These are phyloP conservation scores for Notarius lentiginosus DNA, from an alignment of 2,113 vertebrate genomes.

Conservation along the genomic window DNA sequence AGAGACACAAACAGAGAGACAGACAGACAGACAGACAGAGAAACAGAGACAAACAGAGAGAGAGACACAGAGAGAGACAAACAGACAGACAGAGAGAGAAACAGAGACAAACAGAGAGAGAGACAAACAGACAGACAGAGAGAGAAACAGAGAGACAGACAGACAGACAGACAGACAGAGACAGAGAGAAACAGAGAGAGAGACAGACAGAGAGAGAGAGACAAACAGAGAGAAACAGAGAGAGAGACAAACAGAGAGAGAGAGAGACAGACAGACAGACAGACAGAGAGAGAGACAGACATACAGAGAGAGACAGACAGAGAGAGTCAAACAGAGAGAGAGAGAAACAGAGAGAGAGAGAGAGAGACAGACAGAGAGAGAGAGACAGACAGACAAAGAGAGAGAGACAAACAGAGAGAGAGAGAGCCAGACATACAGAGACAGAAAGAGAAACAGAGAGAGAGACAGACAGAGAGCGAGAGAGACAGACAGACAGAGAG, in stretches of 20 bases:
- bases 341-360: not conserved
- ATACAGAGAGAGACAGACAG: no score
- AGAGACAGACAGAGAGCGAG: not conserved
- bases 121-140: conserved; percentile 28
- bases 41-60: not conserved
- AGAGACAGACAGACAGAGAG: not conserved
- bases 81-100: not conserved
- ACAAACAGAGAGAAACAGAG: not conserved
- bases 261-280: conserved; percentile 40
- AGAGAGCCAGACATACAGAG: conserved; percentile 57
- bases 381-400: not conserved
- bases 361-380: conserved; percentile 51
- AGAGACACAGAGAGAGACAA: not conserved
- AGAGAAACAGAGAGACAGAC: not conserved
- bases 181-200: no score
- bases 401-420: not conserved
- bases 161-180: not conserved
- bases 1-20: no score
- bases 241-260: not conserved
- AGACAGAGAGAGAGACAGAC: conserved; percentile 36
- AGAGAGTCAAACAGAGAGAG: not conserved
- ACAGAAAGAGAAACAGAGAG: not conserved
- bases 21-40: not conserved
- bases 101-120: not conserved
- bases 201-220: conserved; percentile 60